Percentiles rank a stretch among this genome's conserved stretches.
phyloP scores from a whole-genome alignment of 2,888 invertebrate genomes.

The Homarus gammarus region DNA sequence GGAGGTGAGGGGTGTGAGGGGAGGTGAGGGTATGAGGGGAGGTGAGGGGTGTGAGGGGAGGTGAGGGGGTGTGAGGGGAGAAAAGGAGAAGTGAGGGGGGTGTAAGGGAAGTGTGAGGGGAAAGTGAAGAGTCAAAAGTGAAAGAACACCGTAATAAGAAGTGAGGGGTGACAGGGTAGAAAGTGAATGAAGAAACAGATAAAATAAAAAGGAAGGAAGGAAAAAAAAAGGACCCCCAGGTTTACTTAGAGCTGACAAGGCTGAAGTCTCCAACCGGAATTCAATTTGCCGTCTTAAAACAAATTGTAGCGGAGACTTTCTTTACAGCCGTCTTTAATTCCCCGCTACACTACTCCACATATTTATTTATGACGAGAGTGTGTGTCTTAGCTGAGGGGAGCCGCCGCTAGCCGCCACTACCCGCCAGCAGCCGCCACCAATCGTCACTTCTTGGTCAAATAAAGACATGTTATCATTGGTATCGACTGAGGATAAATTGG shows the following conservation, averaged over 20 bases:
- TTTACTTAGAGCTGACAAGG: neutral
- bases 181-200: conserved; percentile 23
- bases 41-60: neutral
- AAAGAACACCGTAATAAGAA: neutral
- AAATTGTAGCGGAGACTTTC: conserved; percentile 20
- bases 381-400: no score
- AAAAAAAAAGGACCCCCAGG: neutral
- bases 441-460: no score
- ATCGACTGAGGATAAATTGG: no score
- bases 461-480: no score
- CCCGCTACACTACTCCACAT: no score
- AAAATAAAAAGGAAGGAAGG: neutral
- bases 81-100: neutral
- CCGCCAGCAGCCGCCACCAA: no score
- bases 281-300: conserved; percentile 5
- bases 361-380: no score
- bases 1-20: neutral
- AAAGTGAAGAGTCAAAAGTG: neutral
- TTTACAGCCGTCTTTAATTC: no score
- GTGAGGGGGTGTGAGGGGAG: neutral
- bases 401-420: no score
- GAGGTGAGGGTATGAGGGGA: neutral
- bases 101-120: neutral
- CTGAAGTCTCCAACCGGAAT: conserved; percentile 8
- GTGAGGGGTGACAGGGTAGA: conserved; percentile 18